Evolutionary conservation across 2,113 vertebrate genomes (phyloP).

Genomic region (Mixornis gularis): DNA sequence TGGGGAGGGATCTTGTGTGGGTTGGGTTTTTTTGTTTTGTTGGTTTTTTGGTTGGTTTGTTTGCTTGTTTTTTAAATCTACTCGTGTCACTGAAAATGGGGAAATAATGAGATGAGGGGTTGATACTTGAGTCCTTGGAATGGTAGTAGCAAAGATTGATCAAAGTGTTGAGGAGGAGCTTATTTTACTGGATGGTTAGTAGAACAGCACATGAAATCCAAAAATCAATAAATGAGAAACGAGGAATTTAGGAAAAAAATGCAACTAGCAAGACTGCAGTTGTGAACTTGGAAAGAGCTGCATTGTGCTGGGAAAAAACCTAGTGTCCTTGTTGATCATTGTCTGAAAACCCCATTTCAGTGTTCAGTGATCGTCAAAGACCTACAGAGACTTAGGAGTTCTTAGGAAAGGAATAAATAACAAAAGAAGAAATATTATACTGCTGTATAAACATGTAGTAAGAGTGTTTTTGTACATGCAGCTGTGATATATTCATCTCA

Average conservation of each 20-base stretch:
- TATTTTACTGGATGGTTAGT: not conserved
- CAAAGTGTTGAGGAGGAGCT: not conserved
- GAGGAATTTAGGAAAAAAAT: not conserved
- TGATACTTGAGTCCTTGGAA: not conserved
- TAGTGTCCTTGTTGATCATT: not conserved
- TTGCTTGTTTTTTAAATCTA: not conserved
- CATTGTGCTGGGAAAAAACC: not conserved
- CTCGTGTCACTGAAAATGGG: not conserved
- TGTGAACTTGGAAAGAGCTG: not conserved
- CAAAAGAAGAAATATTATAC: not conserved
- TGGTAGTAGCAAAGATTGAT: not conserved
- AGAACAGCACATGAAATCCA: not conserved
- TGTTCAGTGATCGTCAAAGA: not conserved
- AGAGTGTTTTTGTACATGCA: not conserved
- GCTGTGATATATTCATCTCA: not conserved
- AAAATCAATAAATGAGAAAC: not conserved
- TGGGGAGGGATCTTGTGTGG: not conserved
- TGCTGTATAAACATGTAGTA: not conserved
- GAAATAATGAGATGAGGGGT: fast-evolving
- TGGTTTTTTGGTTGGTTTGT: not conserved
- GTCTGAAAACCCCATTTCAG: not conserved
- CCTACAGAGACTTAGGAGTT: not conserved
- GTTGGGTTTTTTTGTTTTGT: not conserved
- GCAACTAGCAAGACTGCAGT: not conserved
- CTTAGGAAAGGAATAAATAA: not conserved